These are phyloP conservation scores for Hippocampus barbouri DNA, from an alignment of 2,113 vertebrate genomes.

Conservation along the genomic window DNA sequence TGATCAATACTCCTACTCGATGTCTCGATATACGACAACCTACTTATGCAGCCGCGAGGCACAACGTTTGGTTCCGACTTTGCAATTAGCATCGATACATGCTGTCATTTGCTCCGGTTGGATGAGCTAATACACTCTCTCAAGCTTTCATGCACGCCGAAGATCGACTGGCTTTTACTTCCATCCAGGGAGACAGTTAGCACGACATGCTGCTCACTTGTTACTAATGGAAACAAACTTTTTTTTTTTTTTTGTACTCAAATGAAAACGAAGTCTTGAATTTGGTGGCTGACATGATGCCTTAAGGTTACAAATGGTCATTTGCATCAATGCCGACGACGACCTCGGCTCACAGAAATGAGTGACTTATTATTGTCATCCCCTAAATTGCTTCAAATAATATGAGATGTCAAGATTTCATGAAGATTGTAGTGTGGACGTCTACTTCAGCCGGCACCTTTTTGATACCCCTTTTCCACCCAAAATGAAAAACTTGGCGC, in stretches of 20 bases:
- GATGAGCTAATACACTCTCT: conserved; percentile 6
- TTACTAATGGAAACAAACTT: neutral
- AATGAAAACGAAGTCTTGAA: neutral
- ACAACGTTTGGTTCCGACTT: conserved; percentile 22
- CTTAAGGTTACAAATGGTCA: neutral
- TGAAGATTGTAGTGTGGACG: neutral
- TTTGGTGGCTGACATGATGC: conserved; percentile 2
- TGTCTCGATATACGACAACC: conserved; percentile 15
- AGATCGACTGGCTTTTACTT: neutral
- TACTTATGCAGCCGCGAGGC: conserved; percentile 56
- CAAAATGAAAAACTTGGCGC: too few relatives aligned
- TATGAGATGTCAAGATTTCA: neutral
- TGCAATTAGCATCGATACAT: conserved; percentile 1
- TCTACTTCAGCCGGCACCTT: neutral
- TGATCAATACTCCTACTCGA: neutral
- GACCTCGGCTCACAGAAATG: neutral
- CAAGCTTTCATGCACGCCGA: conserved; percentile 9
- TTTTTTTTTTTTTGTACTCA: conserved; percentile 9
- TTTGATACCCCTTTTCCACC: too few relatives aligned
- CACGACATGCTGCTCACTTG: neutral
- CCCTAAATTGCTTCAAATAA: neutral
- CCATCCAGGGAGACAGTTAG: neutral
- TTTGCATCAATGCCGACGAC: neutral
- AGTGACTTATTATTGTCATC: too few relatives aligned
- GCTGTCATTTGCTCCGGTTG: neutral